Percentiles rank a stretch among this genome's conserved stretches.
Evolutionary conservation across 2,113 vertebrate species (phyloP).

Genomic region (Labeo catla): DNA sequence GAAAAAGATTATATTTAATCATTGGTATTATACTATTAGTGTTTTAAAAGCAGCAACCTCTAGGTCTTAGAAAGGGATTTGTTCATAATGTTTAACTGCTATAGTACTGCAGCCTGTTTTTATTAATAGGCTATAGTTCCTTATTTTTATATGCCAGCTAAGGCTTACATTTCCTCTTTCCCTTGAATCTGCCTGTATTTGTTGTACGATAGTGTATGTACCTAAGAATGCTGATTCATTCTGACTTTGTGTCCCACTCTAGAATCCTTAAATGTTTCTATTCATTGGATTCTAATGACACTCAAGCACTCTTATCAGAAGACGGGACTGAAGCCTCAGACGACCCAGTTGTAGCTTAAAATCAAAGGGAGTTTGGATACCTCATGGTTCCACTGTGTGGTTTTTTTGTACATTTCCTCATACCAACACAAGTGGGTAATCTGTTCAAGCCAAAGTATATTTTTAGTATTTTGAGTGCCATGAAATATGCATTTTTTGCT

Average conservation of each 20-base stretch:
- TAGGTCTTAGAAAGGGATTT: not conserved
- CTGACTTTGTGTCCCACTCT: conserved; percentile 34
- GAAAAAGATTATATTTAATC: not conserved
- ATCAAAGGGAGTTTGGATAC: not conserved
- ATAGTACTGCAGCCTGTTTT: not conserved
- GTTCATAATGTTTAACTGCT: not conserved
- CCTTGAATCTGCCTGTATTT: not conserved
- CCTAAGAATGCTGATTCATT: conserved; percentile 35
- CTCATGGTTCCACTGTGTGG: not conserved
- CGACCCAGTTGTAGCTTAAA: conserved; percentile 44
- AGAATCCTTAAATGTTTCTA: conserved; percentile 64
- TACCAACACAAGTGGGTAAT: not conserved
- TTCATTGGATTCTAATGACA: conserved; percentile 54
- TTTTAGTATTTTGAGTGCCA: not conserved
- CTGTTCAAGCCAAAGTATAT: not conserved
- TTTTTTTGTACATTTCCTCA: not conserved
- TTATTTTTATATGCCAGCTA: not conserved
- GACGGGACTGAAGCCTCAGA: conserved; percentile 58
- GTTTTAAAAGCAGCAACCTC: no score
- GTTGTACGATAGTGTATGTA: not conserved
- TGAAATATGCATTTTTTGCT: not conserved
- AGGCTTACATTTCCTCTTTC: not conserved
- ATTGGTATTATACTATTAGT: not conserved
- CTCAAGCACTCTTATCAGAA: conserved; percentile 50
- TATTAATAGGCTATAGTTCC: not conserved